phyloP scores from a whole-genome alignment of 2,113 vertebrate genomes.

The Abramis brama region DNA sequence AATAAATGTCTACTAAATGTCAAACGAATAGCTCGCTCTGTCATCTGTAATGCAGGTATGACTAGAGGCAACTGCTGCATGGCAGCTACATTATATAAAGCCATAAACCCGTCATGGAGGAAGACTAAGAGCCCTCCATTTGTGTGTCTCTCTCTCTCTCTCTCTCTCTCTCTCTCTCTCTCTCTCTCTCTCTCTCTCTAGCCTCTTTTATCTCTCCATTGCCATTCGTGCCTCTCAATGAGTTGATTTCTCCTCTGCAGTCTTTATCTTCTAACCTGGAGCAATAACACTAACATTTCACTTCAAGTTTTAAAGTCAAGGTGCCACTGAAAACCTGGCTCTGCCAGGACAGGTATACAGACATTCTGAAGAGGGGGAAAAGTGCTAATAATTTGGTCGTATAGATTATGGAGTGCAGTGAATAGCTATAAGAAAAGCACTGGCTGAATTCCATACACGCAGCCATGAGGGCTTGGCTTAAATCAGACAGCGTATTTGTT shows the following conservation, averaged over 20 bases:
- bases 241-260: slow-evolving; percentile 29
- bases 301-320: slow-evolving; percentile 28
- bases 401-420: slow-evolving; percentile 1
- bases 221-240: slow-evolving; percentile 45
- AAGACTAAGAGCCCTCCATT: slow-evolving; percentile 60
- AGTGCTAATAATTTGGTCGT: slow-evolving; percentile 38
- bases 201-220: slow-evolving; percentile 41
- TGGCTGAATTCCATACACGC: slow-evolving; percentile 24
- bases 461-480: background rate
- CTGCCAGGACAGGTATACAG: slow-evolving; percentile 7
- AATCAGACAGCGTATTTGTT: background rate
- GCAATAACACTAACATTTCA: slow-evolving; percentile 6
- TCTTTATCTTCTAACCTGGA: slow-evolving; percentile 35
- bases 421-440: slow-evolving; percentile 34
- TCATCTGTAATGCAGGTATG: slow-evolving; percentile 57
- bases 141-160: background rate
- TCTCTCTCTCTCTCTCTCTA: background rate
- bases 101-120: slow-evolving; percentile 65
- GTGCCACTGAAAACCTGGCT: slow-evolving; percentile 26
- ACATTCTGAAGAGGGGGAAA: background rate
- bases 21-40: slow-evolving; percentile 55
- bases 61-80: slow-evolving; percentile 47
- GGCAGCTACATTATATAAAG: slow-evolving; percentile 57
- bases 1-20: slow-evolving; percentile 34
- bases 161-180: background rate